phyloP scores from a whole-genome alignment of 1,140 invertebrate species.

The Drosophila tsacasi region DNA sequence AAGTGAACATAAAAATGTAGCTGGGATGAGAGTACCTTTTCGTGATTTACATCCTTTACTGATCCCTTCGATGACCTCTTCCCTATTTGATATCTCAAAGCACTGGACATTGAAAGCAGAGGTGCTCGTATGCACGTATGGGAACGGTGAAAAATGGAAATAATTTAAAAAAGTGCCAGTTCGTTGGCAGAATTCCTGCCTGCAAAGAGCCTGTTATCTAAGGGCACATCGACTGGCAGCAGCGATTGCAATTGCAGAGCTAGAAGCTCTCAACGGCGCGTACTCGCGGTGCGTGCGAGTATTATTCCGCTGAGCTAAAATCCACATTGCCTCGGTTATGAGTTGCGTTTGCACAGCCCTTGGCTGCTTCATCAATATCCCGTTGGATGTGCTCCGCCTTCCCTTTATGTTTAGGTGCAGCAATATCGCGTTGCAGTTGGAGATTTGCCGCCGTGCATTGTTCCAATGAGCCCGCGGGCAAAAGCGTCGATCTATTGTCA shows the following conservation, averaged over 20 bases:
- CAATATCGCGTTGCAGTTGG: constrained; percentile 27
- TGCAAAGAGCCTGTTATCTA: constrained; percentile 6
- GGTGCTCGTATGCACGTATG: too few relatives aligned
- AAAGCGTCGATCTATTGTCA: constrained; percentile 56
- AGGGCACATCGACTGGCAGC: constrained; percentile 9
- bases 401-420: constrained; percentile 5
- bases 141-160: constrained; percentile 30
- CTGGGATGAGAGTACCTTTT: neutral
- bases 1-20: neutral
- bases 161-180: constrained; percentile 31
- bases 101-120: neutral
- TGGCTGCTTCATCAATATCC: constrained; percentile 60
- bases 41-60: neutral
- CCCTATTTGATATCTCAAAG: neutral
- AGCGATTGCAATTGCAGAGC: constrained; percentile 27
- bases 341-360: constrained; percentile 27
- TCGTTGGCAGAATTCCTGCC: neutral
- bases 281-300: constrained; percentile 7
- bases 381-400: constrained; percentile 20
- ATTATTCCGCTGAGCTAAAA: constrained; percentile 32
- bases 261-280: neutral
- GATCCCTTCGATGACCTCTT: neutral
- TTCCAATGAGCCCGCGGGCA: constrained; percentile 47
- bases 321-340: constrained; percentile 32
- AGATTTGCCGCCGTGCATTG: constrained; percentile 60